Evolutionary conservation across 2,797 vertebrate species (phyloP).

Genomic region (Microctenopoma stevenorrisi): DNA sequence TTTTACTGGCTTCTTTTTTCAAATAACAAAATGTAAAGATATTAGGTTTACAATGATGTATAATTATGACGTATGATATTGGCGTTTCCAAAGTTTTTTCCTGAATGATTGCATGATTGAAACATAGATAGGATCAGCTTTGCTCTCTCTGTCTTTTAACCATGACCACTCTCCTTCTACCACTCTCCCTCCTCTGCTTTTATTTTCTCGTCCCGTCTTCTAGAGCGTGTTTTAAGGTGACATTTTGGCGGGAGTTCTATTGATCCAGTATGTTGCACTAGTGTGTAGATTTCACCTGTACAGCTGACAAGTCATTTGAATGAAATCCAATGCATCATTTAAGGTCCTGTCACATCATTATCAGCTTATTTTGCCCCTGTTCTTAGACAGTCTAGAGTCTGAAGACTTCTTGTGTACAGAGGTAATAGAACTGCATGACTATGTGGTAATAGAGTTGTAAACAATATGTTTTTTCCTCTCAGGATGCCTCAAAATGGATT

Average conservation of each 20-base stretch:
- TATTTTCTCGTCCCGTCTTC: constrained; percentile 30
- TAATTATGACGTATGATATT: no score
- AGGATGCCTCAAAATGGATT: not conserved
- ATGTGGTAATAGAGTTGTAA: not conserved
- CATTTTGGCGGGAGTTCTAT: constrained; percentile 59
- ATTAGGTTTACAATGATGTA: no score
- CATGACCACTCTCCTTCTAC: not conserved
- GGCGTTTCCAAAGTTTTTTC: no score
- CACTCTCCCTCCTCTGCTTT: not conserved
- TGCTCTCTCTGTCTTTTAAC: not conserved
- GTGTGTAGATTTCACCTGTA: constrained; percentile 71
- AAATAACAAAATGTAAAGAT: not conserved
- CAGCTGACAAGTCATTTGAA: constrained; percentile 70
- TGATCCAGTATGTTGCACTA: constrained; percentile 47
- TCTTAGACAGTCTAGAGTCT: constrained; percentile 31
- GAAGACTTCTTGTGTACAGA: constrained; percentile 24
- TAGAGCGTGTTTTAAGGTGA: constrained; percentile 42
- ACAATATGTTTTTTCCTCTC: not conserved
- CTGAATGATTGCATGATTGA: not conserved
- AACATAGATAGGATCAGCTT: not conserved
- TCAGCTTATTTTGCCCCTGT: constrained; percentile 47
- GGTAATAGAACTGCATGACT: not conserved
- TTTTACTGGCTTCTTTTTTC: not conserved
- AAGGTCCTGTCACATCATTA: constrained; percentile 44
- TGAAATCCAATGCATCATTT: constrained; percentile 69